Conservation (phyloP, 2,113 vertebrate genomes). For the Zapornia atra region DNA sequence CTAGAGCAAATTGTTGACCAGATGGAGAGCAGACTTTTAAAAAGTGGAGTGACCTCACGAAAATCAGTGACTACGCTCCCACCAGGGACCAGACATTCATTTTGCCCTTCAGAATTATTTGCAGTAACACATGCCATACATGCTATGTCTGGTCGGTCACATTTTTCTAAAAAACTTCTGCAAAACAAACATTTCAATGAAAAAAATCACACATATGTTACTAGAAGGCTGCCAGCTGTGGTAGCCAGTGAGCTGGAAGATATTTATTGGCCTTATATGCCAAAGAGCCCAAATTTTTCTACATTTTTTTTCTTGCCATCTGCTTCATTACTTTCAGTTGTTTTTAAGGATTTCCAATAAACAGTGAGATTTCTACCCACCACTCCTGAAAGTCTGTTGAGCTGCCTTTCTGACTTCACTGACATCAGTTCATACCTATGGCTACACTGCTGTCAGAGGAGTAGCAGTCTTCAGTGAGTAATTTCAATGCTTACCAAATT, state of each 20-base stretch:
- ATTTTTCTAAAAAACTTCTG: neutral
- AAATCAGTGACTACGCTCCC: neutral
- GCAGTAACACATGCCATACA: neutral
- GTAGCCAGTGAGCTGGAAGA: rapidly evolving
- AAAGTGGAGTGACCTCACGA: neutral
- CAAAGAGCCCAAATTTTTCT: neutral
- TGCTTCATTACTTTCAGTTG: neutral
- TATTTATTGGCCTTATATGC: neutral
- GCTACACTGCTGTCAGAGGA: neutral
- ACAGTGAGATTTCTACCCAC: neutral
- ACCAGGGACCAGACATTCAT: neutral
- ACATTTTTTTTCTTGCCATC: neutral
- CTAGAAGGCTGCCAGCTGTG: neutral
- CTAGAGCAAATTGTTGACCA: neutral
- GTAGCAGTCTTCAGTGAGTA: neutral
- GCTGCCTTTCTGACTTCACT: neutral
- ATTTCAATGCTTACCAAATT: neutral
- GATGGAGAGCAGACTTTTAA: neutral
- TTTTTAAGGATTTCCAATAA: neutral
- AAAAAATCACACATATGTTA: neutral
- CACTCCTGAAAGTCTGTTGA: neutral
- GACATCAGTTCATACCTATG: neutral
- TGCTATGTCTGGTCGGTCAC: neutral
- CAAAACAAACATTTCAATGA: neutral
- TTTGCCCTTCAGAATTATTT: neutral